Evolutionary conservation across 2,113 vertebrate species (phyloP).

Genomic region (Okapia johnstoni): DNA sequence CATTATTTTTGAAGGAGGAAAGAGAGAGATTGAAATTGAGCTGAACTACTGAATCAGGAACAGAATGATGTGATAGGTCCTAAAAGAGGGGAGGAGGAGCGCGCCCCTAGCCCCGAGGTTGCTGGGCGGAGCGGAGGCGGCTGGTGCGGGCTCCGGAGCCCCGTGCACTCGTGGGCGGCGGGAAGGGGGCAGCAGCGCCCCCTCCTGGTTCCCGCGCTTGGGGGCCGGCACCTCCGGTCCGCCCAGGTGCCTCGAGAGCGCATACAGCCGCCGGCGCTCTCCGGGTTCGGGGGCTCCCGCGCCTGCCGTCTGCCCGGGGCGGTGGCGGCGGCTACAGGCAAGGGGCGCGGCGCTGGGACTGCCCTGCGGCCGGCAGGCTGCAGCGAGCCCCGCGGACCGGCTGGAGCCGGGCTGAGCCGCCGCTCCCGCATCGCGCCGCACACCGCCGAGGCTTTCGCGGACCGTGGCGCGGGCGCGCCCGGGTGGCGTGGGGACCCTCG

Average conservation of each 20-base stretch:
- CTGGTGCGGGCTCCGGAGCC: neutral
- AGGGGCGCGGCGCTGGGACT: neutral
- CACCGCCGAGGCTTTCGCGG: neutral
- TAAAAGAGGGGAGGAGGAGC: neutral
- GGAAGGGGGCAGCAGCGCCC: slow-evolving; percentile 26
- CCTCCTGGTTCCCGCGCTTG: slow-evolving; percentile 18
- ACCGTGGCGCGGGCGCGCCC: neutral
- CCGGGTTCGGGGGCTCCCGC: neutral
- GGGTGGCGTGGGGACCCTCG: neutral
- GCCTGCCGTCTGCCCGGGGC: neutral
- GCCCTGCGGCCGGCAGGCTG: neutral
- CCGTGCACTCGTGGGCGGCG: neutral
- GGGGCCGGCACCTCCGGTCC: neutral
- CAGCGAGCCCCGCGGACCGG: neutral
- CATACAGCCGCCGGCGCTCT: neutral
- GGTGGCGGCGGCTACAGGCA: neutral
- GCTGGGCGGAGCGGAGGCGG: neutral
- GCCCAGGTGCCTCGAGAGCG: slow-evolving; percentile 15
- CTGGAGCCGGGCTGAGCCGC: neutral
- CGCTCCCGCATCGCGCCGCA: neutral
- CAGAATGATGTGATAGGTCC: neutral
- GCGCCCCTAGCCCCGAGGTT: neutral
- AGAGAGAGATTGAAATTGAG: too few species aligned
- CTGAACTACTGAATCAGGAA: neutral
- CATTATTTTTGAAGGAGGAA: neutral